Base-by-base conservation (phyloP, 2,113 vertebrate genomes). In the Odocoileus virginianus region DNA sequence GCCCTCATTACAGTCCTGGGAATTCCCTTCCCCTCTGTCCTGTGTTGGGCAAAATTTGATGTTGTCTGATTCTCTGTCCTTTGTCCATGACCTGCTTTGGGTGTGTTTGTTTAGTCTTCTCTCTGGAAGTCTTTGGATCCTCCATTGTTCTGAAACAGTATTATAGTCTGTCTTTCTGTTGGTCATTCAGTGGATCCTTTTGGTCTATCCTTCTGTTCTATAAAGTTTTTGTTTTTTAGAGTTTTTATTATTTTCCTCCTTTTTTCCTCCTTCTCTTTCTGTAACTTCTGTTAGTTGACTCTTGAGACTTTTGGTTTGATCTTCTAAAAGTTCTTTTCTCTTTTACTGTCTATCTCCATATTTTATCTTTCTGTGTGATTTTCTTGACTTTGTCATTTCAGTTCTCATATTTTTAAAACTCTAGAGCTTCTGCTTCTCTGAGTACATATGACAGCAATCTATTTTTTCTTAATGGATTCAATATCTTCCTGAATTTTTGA, bases 281-380 rank as follows among this genome's bases (percentile, higher is more conserved):
- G 27, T 78, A 93, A 89, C 47, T 78, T 89, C 45, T 93, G 0
- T 89, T 96, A 25, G 47, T 89, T 64, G 55, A 79, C 30, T 81
- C 21, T 90, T 86, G 87, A 43, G 50, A 52, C 58, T 87, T 96
- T 87, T 10, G 50, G 40, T 43, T 71, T 58, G 64, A 27, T 67
- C 55, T 74, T 94, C 67, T 91, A 45, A 71, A 91, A 91, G 57
- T 84, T 85, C 36, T 78, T 85, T 55, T 76, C 74, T 89, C 33
- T 64, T 52, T 89, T 83, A 79, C 83, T 55, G 52, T 52, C 33
- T 52, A 74, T 92, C 60, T 83, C 30, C 94, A 15, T 57, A 81
- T 58, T 87, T 90, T 86, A 55, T 96, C 86, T 89, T 95, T 55
- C 78, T 85, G 47, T 93, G 57, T 93, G 23, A 21, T 89, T 96